Base-by-base conservation (phyloP, 2,888 invertebrate species). In the Germaria angustata region DNA sequence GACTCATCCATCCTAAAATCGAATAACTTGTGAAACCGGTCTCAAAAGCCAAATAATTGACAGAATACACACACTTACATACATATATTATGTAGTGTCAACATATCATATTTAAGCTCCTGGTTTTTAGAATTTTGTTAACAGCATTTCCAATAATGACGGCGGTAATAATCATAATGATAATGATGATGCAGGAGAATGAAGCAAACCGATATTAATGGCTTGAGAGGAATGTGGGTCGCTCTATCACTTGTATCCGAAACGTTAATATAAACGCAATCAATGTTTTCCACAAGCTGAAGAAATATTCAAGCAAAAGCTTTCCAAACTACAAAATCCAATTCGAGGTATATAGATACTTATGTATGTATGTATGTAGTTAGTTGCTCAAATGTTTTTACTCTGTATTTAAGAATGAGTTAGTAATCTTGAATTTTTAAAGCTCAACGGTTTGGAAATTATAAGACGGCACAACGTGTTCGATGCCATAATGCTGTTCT, bases 391-490 rank as follows among this genome's bases (percentile, higher is more conserved):
- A 17, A 63, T 32, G 3, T 22, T 51, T 36, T 36, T 53, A 11
- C 6, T 24, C 11, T 6, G 13, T 34, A 22, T 73, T 73, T 46
- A 63, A 51, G 63, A 73, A 68, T 73, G 59, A 28, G 80, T 80
- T 83, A 80, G 68, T 84, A 59, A 78, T 59, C 85, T 51, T 55
- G 66, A 61, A 72, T 51, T 73, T 69, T 80, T 39, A 87, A 88
- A 87, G 89, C 87, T 88, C 88, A 89, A 86, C 88, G 89, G 89
- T 89, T 88, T 87, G 88, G 89, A 88, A 88, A 89, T 87, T 88
- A 85, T 85, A 86, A 84, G 86, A 84, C 78, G 84, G 84, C 80
- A 78, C 84, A 84, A 83, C 84, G 78, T 81, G 77, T 72, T 81
- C 85, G 85, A 86, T 88, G 87, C 78, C 84, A 84, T 80, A 86